These are phyloP conservation scores for Discoglossus pictus DNA, from an alignment of 2,797 vertebrate species.

Conservation along the genomic window DNA sequence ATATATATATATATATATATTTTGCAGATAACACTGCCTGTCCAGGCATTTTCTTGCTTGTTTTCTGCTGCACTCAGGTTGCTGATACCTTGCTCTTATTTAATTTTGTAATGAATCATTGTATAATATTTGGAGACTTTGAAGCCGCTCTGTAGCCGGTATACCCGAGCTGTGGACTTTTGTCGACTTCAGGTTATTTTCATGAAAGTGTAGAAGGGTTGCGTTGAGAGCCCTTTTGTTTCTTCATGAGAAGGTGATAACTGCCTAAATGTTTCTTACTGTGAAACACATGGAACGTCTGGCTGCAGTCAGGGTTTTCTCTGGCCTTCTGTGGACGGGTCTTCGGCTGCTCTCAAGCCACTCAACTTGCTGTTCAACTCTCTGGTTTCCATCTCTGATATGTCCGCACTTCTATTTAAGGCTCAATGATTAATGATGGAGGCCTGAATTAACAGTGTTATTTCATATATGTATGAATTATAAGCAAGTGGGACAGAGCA, in stretches of 20 bases:
- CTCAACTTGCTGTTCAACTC: too few species aligned
- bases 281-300: slow-evolving; percentile 94
- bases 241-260: slow-evolving; percentile 98
- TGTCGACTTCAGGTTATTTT: slow-evolving; percentile 86
- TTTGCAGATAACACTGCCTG: slow-evolving; percentile 59
- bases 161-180: slow-evolving; percentile 76
- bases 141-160: slow-evolving; percentile 80
- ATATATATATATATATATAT: neutral
- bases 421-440: neutral
- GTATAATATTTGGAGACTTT: slow-evolving; percentile 73
- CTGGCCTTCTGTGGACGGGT: slow-evolving; percentile 94
- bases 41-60: slow-evolving; percentile 77
- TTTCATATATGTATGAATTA: too few species aligned
- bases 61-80: slow-evolving; percentile 76
- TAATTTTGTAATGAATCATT: slow-evolving; percentile 59
- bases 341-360: slow-evolving; percentile 76
- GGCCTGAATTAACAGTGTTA: too few species aligned
- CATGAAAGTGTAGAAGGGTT: slow-evolving; percentile 90
- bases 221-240: slow-evolving; percentile 77
- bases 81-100: slow-evolving; percentile 58
- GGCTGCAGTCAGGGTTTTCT: slow-evolving; percentile 98
- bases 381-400: neutral
- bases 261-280: slow-evolving; percentile 99
- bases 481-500: too few species aligned
- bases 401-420: neutral